phyloP scores from a whole-genome alignment of 2,113 vertebrate genomes.

The Serinus canaria region DNA sequence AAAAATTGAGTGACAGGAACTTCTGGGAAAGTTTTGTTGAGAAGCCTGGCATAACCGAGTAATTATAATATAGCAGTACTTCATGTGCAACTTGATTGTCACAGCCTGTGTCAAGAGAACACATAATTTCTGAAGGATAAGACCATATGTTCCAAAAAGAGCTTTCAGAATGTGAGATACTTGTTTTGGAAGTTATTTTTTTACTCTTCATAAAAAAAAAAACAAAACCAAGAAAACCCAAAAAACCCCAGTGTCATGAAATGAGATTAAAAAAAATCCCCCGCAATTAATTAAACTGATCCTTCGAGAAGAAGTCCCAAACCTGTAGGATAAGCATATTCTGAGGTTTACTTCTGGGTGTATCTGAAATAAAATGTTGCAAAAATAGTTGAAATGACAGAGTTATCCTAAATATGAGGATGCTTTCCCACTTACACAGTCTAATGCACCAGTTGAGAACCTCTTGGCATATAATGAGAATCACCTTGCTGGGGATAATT shows the following conservation, averaged over 20 bases:
- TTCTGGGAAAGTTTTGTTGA: constrained; percentile 65
- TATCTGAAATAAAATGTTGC: not conserved
- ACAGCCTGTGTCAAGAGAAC: constrained; percentile 63
- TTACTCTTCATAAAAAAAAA: not conserved
- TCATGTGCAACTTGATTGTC: constrained; percentile 67
- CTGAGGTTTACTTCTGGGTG: not conserved
- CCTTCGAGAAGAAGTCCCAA: not conserved
- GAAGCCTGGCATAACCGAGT: constrained; percentile 51
- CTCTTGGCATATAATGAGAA: not conserved
- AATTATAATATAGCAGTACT: constrained; percentile 62
- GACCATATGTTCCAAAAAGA: constrained; percentile 61
- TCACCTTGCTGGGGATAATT: not conserved
- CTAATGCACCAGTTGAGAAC: not conserved
- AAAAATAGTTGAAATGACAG: not conserved
- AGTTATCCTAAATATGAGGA: not conserved
- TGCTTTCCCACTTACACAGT: not conserved
- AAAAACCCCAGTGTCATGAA: not conserved
- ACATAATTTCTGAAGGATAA: constrained; percentile 63
- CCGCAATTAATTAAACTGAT: constrained; percentile 10
- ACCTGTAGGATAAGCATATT: not conserved
- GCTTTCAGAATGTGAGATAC: constrained; percentile 58
- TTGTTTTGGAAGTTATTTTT: constrained; percentile 50
- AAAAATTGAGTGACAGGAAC: constrained; percentile 59
- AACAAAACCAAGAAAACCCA: not conserved
- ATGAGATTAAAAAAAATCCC: not conserved